Percentiles rank a stretch among this genome's conserved stretches.
phyloP scores from a whole-genome alignment of 2,113 vertebrate species.

The Halichoeres trimaculatus region DNA sequence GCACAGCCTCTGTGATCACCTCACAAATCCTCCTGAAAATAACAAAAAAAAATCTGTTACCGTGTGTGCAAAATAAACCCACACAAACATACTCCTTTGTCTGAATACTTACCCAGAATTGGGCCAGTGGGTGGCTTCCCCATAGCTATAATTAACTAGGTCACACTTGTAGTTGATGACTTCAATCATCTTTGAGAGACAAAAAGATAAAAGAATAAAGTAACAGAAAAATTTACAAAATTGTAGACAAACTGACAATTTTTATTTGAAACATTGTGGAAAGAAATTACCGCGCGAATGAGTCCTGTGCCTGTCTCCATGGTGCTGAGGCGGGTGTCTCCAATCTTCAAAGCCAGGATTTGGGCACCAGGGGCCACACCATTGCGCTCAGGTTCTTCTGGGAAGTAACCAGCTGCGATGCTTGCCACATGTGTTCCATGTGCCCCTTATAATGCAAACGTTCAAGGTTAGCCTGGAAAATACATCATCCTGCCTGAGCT shows the following conservation, averaged over 20 bases:
- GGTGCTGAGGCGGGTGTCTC: conserved; percentile 95
- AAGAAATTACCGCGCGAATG: conserved; percentile 91
- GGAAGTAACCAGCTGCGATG: conserved; percentile 96
- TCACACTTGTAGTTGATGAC: conserved; percentile 98
- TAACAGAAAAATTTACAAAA: neutral
- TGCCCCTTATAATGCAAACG: conserved; percentile 84
- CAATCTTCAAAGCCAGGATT: conserved; percentile 96
- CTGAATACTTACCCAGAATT: conserved; percentile 91
- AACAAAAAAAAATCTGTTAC: conserved; percentile 21
- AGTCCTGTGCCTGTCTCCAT: conserved; percentile 99
- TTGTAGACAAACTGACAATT: neutral
- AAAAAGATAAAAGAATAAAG: conserved; percentile 5
- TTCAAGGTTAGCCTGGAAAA: conserved; percentile 1
- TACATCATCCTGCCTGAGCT: no score
- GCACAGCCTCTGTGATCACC: conserved; percentile 96
- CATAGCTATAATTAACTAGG: conserved; percentile 98
- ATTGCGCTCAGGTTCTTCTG: conserved; percentile 94
- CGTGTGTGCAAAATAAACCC: neutral
- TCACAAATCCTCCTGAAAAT: conserved; percentile 95
- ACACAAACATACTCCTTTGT: neutral
- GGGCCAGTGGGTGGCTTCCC: conserved; percentile 99
- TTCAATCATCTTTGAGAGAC: conserved; percentile 93
- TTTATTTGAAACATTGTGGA: neutral
- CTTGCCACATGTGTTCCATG: conserved; percentile 99
- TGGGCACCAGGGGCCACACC: conserved; percentile 96